Evolutionary conservation across 2,888 invertebrate species (phyloP), one percentile per base, ranked within the genome.

Genomic region (Rhodophaea formosa): DNA sequence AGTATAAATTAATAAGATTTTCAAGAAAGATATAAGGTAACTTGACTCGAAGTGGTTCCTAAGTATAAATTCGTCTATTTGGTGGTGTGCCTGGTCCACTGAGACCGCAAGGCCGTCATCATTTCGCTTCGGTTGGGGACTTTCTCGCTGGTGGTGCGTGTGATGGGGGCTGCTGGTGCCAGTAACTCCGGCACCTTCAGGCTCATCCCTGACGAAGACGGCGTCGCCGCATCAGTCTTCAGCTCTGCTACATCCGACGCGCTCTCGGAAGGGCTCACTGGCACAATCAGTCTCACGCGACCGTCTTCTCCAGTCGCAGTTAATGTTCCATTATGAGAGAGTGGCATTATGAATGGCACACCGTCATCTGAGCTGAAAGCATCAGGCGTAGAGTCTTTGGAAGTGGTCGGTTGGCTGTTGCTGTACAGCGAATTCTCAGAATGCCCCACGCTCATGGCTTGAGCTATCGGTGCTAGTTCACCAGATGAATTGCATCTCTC

Each of bases 51-150:
- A 66, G 66, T 61, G 60, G 46, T 60, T 64, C 39, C 44, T 53
- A 54, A 62, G 59, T 57, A 54, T 51, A 58, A 59, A 59, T 57
- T 60, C 53, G 56, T 80, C 80, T 91, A 97, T 86, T 97, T 97
- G 35, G 97, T 97, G 30, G 97, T 97, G 78, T 97, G 97, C 69
- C 97, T 92, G 16, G 96, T 96, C 97, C 97, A 97, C 63, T 95
- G 94, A 7, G 95, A 94, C 66, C 97, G 92, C 67, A 97, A 94
- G 70, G 96, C 95, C 23, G 94, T 94, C 96, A 97, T 96, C 79
- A 96, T 92, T 78, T 97, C 96, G 82, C 95, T 97, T 56, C 96
- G 93, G 76, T 96, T 95, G 6, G 97, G 96, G 61, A 97, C 95
- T 80, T 96, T 96, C 74, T 97, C 97, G 84, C 97, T 97, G 32